Evolutionary conservation across 2,888 invertebrate species (phyloP).

Genomic region (Lasioglossum calceatum): DNA sequence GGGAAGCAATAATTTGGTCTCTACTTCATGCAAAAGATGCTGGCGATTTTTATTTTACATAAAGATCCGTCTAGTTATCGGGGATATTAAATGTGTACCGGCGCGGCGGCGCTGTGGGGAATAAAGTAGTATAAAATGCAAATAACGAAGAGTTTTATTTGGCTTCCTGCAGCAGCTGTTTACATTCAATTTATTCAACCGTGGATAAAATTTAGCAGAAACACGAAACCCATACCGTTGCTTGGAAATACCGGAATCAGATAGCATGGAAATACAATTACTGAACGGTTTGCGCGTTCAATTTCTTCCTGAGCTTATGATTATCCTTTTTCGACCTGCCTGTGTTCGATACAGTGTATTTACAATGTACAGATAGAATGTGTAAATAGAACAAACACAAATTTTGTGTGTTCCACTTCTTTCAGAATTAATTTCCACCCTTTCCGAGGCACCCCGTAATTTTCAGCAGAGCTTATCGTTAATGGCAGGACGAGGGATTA

Average conservation of each 20-base stretch:
- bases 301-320: neutral
- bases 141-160: neutral
- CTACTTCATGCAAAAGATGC: no score
- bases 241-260: neutral
- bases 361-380: no score
- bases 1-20: no score
- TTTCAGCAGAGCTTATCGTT: neutral
- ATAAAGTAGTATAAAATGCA: neutral
- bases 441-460: no score
- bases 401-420: no score
- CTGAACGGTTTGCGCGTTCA: neutral
- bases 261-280: neutral
- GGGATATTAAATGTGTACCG: neutral
- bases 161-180: neutral
- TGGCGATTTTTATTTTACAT: no score
- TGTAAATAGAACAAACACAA: no score
- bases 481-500: neutral
- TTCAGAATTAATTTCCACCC: no score
- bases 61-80: no score
- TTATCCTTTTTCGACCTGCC: neutral
- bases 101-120: neutral
- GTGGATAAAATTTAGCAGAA: neutral
- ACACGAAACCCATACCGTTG: neutral
- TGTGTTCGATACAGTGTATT: neutral
- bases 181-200: neutral